Evolutionary conservation across 2,888 invertebrate genomes (phyloP).

Genomic region (Epistrophe grossulariae): DNA sequence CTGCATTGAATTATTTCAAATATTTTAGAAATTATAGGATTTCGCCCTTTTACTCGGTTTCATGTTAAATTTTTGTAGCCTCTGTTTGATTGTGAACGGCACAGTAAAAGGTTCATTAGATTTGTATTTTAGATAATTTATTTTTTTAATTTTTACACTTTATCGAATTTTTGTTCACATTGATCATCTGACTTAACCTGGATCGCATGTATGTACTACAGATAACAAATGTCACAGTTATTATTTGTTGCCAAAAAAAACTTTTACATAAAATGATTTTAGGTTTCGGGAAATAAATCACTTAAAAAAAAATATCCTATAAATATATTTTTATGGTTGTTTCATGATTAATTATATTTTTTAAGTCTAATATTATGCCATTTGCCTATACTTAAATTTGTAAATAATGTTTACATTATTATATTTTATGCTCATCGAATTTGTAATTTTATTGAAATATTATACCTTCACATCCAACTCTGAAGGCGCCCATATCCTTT

Average conservation of each 20-base stretch:
- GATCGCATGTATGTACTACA: no score
- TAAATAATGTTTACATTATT: slow-evolving; percentile 14
- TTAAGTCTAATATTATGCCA: slow-evolving; percentile 14
- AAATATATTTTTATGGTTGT: neutral
- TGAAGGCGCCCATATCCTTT: slow-evolving; percentile 39
- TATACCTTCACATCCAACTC: slow-evolving; percentile 37
- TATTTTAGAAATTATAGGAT: no score
- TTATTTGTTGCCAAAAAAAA: neutral
- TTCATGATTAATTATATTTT: slow-evolving; percentile 24
- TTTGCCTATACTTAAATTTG: slow-evolving; percentile 1
- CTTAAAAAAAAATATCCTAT: neutral
- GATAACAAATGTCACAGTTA: no score
- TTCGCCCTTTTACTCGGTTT: no score
- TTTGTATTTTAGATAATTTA: no score
- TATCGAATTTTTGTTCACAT: no score
- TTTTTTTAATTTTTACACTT: no score
- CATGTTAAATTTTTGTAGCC: no score
- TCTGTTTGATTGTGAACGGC: no score
- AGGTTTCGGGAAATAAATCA: neutral
- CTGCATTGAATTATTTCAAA: no score
- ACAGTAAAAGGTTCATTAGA: no score
- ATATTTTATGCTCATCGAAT: slow-evolving; percentile 30
- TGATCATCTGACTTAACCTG: no score
- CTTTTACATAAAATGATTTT: neutral
- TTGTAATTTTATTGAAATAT: slow-evolving; percentile 55